These are phyloP conservation scores for Trachelipus rathkii DNA, from an alignment of 1,140 invertebrate genomes.

Conservation along the genomic window DNA sequence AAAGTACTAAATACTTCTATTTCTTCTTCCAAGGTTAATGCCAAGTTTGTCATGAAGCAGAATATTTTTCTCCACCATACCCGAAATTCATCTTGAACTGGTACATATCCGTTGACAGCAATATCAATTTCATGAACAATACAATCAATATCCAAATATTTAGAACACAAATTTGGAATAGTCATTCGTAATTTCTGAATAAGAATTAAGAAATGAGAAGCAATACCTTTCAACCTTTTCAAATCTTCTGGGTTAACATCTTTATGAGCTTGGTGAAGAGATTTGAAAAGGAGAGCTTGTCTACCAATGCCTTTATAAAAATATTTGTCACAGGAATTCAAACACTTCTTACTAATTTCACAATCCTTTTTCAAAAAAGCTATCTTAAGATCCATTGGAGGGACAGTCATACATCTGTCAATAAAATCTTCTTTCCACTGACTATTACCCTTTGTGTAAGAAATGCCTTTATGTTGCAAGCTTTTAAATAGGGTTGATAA, in stretches of 20 bases:
- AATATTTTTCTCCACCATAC: not conserved
- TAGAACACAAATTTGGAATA: not conserved
- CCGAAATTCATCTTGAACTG: not conserved
- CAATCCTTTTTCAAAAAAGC: constrained; percentile 47
- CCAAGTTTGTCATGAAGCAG: not conserved
- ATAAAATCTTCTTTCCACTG: constrained; percentile 39
- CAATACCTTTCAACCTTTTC: constrained; percentile 77
- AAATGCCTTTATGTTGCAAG: constrained; percentile 31
- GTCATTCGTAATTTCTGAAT: constrained; percentile 22
- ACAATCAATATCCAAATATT: not conserved
- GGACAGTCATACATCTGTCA: constrained; percentile 35
- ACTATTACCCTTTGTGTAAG: constrained; percentile 39
- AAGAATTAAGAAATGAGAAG: constrained; percentile 59
- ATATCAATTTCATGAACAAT: not conserved
- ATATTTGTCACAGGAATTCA: constrained; percentile 71
- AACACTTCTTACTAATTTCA: constrained; percentile 54
- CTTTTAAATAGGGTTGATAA: constrained; percentile 37
- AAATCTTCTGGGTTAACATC: constrained; percentile 75
- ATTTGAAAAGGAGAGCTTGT: constrained; percentile 61
- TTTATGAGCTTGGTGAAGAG: constrained; percentile 62
- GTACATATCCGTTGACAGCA: not conserved
- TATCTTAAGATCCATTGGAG: constrained; percentile 47
- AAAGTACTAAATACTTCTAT: not conserved
- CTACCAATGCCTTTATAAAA: constrained; percentile 68
- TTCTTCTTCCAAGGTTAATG: not conserved